Evolutionary conservation across 53 echinoderm and acorn worm species (phyloP).

Genomic region (Apostichopus leukothele): DNA sequence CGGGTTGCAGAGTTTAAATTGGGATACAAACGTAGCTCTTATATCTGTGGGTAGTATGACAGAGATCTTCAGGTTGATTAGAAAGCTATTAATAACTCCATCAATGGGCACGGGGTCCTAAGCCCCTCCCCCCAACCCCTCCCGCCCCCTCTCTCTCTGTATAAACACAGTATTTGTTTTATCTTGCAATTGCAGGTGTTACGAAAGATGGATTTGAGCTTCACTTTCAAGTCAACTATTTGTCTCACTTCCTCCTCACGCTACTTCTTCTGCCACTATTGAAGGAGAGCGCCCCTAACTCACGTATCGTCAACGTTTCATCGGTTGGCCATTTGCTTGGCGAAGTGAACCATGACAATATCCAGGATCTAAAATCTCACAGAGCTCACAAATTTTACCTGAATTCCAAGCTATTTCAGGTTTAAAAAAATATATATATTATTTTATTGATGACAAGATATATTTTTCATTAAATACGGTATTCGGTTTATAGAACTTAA

Average conservation of each 20-base stretch:
- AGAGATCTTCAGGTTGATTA: no score
- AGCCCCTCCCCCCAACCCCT: no score
- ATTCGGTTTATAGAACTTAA: no score
- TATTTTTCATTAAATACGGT: no score
- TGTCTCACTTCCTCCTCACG: slow-evolving; percentile 68
- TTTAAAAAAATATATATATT: no score
- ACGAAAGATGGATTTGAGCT: slow-evolving; percentile 63
- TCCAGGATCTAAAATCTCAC: slow-evolving; percentile 59
- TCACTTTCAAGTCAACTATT: slow-evolving; percentile 76
- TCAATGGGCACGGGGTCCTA: no score
- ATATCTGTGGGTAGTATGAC: no score
- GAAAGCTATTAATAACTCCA: no score
- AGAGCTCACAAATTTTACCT: slow-evolving; percentile 30
- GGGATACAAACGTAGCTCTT: no score
- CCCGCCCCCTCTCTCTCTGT: no score
- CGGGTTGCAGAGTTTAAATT: no score
- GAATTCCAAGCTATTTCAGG: slow-evolving; percentile 67
- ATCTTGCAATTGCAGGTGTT: slow-evolving; percentile 46
- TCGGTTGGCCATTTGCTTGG: slow-evolving; percentile 37
- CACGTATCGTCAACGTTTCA: slow-evolving; percentile 61
- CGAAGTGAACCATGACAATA: slow-evolving; percentile 53
- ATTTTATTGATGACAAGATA: no score
- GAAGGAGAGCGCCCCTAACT: slow-evolving; percentile 58
- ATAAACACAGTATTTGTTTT: background rate
- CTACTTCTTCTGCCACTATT: slow-evolving; percentile 65